Evolutionary conservation across 2,888 invertebrate species (phyloP), one percentile per base, ranked within the genome.

Genomic region (Ichneumon xanthorius): DNA sequence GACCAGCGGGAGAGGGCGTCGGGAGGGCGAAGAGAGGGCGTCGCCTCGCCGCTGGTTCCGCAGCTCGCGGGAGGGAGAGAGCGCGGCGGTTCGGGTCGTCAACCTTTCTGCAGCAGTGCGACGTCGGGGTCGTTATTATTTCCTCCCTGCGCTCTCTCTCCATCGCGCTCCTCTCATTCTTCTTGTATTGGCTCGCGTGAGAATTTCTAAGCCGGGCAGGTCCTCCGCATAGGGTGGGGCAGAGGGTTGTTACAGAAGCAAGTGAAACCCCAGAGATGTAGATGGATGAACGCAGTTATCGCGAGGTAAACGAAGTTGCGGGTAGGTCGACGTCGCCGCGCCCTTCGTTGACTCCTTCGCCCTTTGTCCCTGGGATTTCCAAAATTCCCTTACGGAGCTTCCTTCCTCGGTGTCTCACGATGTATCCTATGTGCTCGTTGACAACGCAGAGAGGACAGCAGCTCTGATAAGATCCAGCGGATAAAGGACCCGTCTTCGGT

Each of bases 31-130:
- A 84, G 89, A 89, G 92, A 92, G 92, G 92, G 92, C 92, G 92
- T 92, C 91, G 92, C 90, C 92, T 85, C 87, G 75, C 73, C 80
- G 73, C 63, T 61, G 71, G 61, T 72, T 67, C 73, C 19, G 73
- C 55, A 45, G 80, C 91, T 11, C 26, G 58, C 58, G 58, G 6
- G 89, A 63, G 73, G 75, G 84, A 16, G 45, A 4, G 45, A 48
- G 45, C 45, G 40, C 40, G 40, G 11, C 40, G 73, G 67, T 78
- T 90, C 93, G 90, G 93, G 93, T 94, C 93, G 92, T 92, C 93
- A 93, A 94, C 93, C 93, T 92, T 92, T 92, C 92, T 92, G 92
- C 92, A 89, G 93, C 93, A 93, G 88, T 93, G 92, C 93, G 93
- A 92, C 93, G 93, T 92, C 86, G 87, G 86, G 87, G 88, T 86